These are phyloP conservation scores for Vollenhovia emeryi DNA, from an alignment of 1,140 invertebrate species.

Conservation along the genomic window DNA sequence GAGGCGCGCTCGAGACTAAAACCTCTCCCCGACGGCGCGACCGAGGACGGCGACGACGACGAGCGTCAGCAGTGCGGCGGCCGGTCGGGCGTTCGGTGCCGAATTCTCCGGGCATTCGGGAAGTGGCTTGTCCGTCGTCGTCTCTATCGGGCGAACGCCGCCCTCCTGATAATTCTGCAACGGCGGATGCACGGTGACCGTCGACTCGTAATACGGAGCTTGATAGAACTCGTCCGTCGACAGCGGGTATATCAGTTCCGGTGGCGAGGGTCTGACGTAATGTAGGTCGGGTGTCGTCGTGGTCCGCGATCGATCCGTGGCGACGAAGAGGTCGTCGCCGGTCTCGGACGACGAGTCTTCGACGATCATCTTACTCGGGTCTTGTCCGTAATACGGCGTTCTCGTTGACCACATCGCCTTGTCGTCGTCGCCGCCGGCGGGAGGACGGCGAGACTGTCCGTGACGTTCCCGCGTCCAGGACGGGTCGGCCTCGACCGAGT, in stretches of 20 bases:
- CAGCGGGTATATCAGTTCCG: slow-evolving; percentile 61
- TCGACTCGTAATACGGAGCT: slow-evolving; percentile 67
- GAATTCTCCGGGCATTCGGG: slow-evolving; percentile 55
- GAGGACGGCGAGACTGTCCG: not conserved
- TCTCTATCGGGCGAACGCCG: not conserved
- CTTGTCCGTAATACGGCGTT: not conserved
- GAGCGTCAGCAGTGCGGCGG: not conserved
- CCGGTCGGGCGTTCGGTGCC: not conserved
- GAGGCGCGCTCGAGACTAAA: slow-evolving; percentile 28
- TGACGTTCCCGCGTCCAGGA: not conserved
- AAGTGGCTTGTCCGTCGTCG: slow-evolving; percentile 27
- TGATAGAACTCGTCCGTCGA: slow-evolving; percentile 63
- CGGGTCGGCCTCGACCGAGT: slow-evolving; percentile 4
- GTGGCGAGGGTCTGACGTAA: not conserved
- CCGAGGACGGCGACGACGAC: not conserved
- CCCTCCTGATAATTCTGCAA: not conserved
- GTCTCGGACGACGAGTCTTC: not conserved
- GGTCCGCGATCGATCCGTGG: not conserved
- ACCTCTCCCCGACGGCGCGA: not conserved
- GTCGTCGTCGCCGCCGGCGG: not conserved
- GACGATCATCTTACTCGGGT: not conserved
- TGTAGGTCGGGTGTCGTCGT: not conserved
- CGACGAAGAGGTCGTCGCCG: no score
- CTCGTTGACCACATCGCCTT: not conserved
- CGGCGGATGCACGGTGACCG: slow-evolving; percentile 57